phyloP scores from a whole-genome alignment of 2,797 vertebrate genomes.

The Pyrocephalus nanus region DNA sequence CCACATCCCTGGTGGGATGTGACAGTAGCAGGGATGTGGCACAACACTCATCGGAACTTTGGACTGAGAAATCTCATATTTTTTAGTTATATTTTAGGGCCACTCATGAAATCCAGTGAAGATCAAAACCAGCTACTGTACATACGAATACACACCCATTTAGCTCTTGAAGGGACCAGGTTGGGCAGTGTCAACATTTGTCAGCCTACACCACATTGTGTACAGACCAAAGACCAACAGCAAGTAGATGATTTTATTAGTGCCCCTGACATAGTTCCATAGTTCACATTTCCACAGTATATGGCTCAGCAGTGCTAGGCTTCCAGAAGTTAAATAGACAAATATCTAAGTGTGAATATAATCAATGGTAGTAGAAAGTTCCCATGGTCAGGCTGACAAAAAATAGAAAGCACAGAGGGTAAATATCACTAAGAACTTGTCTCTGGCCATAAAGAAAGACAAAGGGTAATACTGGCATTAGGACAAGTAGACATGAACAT shows the following conservation, averaged over 20 bases:
- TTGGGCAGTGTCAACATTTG: not conserved
- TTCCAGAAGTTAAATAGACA: not conserved
- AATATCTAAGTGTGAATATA: not conserved
- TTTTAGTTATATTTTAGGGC: not conserved
- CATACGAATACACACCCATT: not conserved
- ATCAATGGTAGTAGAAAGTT: not conserved
- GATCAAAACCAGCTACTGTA: not conserved
- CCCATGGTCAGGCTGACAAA: not conserved
- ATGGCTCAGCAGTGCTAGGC: not conserved
- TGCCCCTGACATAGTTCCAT: not conserved
- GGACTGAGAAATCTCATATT: not conserved
- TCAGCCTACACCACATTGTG: not conserved
- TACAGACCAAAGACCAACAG: not conserved
- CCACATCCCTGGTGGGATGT: not conserved
- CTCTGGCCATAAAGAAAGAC: not conserved
- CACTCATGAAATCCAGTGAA: not conserved
- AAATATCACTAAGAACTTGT: not conserved
- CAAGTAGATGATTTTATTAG: not conserved
- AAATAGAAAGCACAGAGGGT: not conserved
- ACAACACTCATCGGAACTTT: accelerated
- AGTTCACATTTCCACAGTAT: not conserved
- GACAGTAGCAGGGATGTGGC: not conserved
- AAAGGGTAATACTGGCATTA: not conserved
- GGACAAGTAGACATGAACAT: not conserved
- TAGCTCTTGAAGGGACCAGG: not conserved